A percentile compares a stretch with the other conserved stretches of the same genome.
These are phyloP conservation scores for Percopsis transmontana DNA, from an alignment of 2,113 vertebrate species.

Conservation along the genomic window DNA sequence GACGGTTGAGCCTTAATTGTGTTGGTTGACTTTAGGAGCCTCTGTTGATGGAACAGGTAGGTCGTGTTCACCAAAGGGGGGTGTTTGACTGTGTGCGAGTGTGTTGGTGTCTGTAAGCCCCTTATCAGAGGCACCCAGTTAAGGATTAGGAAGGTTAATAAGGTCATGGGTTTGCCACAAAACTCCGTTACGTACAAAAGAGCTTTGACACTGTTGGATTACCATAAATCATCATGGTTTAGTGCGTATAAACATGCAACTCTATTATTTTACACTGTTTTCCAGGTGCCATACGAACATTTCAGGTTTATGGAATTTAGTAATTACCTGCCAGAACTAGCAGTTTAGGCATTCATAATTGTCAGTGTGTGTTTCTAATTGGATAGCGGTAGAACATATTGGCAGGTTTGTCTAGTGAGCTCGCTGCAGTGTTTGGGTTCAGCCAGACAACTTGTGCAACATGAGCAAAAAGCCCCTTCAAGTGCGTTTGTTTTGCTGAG, in stretches of 20 bases:
- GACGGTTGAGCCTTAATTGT: constrained; percentile 63
- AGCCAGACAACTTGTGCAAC: constrained; percentile 51
- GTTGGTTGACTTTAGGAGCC: constrained; percentile 58
- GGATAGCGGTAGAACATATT: constrained; percentile 52
- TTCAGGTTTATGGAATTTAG: constrained; percentile 35
- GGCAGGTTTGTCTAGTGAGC: constrained; percentile 41
- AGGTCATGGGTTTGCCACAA: constrained; percentile 69
- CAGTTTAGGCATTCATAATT: constrained; percentile 61
- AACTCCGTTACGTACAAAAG: constrained; percentile 59
- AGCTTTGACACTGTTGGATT: constrained; percentile 62
- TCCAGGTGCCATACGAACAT: constrained; percentile 40
- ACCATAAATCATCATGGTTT: constrained; percentile 64
- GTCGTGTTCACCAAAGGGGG: constrained; percentile 46
- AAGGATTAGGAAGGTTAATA: constrained; percentile 75
- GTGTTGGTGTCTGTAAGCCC: constrained; percentile 52
- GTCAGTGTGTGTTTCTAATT: constrained; percentile 62
- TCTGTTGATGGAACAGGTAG: constrained; percentile 57
- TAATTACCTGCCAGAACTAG: constrained; percentile 67
- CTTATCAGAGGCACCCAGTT: constrained; percentile 68
- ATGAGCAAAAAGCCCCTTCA: constrained; percentile 62
- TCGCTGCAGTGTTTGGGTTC: constrained; percentile 38
- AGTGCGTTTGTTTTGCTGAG: constrained; percentile 64
- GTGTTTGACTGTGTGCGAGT: constrained; percentile 33
- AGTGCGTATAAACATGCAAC: constrained; percentile 54
- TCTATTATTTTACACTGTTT: constrained; percentile 62